phyloP scores from a whole-genome alignment of 2,888 invertebrate species.

The Emesis furor region DNA sequence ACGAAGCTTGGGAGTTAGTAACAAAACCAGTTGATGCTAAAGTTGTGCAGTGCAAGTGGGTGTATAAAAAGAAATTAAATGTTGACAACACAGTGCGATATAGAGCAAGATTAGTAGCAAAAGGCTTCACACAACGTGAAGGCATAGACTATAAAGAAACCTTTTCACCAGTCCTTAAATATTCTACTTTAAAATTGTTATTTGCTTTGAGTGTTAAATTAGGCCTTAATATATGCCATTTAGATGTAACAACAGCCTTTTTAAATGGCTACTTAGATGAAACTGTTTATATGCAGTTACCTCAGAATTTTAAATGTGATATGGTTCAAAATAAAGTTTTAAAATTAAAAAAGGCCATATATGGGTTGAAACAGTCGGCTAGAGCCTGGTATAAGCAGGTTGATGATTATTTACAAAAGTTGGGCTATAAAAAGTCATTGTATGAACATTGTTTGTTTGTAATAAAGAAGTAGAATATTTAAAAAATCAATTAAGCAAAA shows the following conservation, averaged over 20 bases:
- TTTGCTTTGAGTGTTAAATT: constrained; percentile 58
- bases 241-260: constrained; percentile 68
- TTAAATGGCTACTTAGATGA: constrained; percentile 63
- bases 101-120: constrained; percentile 48
- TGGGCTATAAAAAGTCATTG: constrained; percentile 40
- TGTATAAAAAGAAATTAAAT: constrained; percentile 51
- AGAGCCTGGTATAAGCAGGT: constrained; percentile 48
- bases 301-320: constrained; percentile 48
- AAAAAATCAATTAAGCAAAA: not conserved
- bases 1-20: constrained; percentile 48
- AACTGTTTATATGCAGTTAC: constrained; percentile 61
- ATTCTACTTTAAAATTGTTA: constrained; percentile 59
- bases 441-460: constrained; percentile 55
- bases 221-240: constrained; percentile 53
- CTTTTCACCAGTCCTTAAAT: constrained; percentile 68
- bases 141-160: constrained; percentile 49
- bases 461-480: constrained; percentile 38
- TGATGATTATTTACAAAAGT: constrained; percentile 42
- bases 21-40: constrained; percentile 34
- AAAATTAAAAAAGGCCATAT: constrained; percentile 66
- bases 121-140: constrained; percentile 44
- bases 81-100: constrained; percentile 57
- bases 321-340: constrained; percentile 57
- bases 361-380: constrained; percentile 66
- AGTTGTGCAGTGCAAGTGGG: constrained; percentile 42